Evolutionary conservation across 2,888 invertebrate species (phyloP).

Genomic region (Erannis defoliaria): DNA sequence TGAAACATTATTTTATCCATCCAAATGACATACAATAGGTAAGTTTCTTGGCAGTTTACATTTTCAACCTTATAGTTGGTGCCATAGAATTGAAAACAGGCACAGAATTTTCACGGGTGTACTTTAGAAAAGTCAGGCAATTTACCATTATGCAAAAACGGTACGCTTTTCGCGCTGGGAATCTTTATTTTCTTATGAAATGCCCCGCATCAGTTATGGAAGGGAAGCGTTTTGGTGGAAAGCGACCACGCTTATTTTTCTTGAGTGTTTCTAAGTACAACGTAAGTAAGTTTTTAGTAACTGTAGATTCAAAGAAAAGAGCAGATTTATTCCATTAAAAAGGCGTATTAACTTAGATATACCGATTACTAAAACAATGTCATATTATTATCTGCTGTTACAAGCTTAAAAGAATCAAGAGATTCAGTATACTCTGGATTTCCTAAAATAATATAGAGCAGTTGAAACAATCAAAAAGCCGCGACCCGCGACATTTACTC

Average conservation of each 20-base stretch:
- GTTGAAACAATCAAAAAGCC: conserved; percentile 14
- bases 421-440: background rate
- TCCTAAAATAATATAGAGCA: conserved; percentile 10
- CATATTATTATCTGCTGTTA: too few relatives aligned
- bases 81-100: background rate
- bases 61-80: conserved; percentile 7
- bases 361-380: too few relatives aligned
- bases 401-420: too few relatives aligned
- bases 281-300: too few relatives aligned
- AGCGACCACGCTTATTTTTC: conserved; percentile 1
- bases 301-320: too few relatives aligned
- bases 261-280: background rate
- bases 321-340: too few relatives aligned
- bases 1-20: conserved; percentile 36
- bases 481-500: conserved; percentile 14
- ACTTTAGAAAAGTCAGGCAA: conserved; percentile 23
- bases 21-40: conserved; percentile 34
- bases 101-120: background rate
- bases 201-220: conserved; percentile 20
- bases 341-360: too few relatives aligned
- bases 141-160: conserved; percentile 42
- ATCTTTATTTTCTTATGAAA: conserved; percentile 40
- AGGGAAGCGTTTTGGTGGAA: conserved; percentile 19
- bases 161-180: conserved; percentile 32
- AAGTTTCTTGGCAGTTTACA: background rate